These are phyloP conservation scores for Saccostrea glomerata DNA, from an alignment of 1,140 invertebrate genomes.

Conservation along the genomic window DNA sequence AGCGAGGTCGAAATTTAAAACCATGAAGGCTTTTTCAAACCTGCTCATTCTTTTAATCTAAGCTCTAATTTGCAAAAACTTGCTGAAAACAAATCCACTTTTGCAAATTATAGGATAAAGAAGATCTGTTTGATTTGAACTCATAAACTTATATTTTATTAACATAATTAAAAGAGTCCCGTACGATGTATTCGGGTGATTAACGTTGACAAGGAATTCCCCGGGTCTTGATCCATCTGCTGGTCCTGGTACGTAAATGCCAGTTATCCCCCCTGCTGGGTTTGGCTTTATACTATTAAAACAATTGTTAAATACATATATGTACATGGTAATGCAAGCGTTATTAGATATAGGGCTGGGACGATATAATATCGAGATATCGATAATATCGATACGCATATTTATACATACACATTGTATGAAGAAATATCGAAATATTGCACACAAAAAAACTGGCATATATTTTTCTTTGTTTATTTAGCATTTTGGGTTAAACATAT, in stretches of 20 bases:
- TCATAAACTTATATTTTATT: not conserved
- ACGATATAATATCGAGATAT: too few species aligned
- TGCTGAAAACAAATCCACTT: not conserved
- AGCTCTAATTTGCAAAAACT: not conserved
- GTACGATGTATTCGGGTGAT: slow-evolving; percentile 43
- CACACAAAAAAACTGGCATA: too few species aligned
- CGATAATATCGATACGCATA: too few species aligned
- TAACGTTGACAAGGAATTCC: slow-evolving; percentile 44
- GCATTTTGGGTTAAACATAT: too few species aligned
- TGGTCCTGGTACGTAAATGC: slow-evolving; percentile 44
- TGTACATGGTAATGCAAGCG: not conserved
- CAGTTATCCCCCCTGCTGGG: slow-evolving; percentile 49
- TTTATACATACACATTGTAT: too few species aligned
- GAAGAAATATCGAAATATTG: too few species aligned
- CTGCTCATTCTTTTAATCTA: too few species aligned
- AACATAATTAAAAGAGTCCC: not conserved
- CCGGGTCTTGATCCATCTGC: slow-evolving; percentile 53
- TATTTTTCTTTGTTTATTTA: too few species aligned
- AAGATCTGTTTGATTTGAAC: not conserved
- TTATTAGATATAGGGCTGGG: too few species aligned
- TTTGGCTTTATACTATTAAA: slow-evolving; percentile 43
- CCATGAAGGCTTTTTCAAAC: too few species aligned
- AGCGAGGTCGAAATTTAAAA: too few species aligned
- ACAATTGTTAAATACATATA: not conserved
- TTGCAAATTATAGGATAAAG: not conserved